A percentile compares a stretch with the other conserved stretches of the same genome.
Evolutionary conservation across 2,113 vertebrate genomes (phyloP).

Genomic region (Aleadryas rufinucha): DNA sequence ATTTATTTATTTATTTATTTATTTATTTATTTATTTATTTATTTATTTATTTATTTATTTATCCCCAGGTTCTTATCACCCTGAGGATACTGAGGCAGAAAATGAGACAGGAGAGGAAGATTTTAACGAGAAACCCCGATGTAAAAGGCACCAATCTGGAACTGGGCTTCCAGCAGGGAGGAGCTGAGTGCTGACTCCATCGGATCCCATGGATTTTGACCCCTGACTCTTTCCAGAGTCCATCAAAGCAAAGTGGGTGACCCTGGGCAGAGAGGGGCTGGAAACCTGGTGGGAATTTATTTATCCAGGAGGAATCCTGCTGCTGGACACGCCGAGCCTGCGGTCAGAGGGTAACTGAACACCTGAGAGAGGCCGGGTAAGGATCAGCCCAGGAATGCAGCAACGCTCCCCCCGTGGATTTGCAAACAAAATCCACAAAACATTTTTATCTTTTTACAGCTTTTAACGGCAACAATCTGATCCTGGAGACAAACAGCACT

Average conservation of each 20-base stretch:
- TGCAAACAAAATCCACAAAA: background rate
- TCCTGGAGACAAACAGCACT: background rate
- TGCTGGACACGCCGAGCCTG: background rate
- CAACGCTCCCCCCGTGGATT: background rate
- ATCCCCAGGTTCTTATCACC: background rate
- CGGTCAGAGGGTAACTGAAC: background rate
- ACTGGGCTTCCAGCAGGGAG: background rate
- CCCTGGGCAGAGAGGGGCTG: background rate
- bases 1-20: too few relatives aligned
- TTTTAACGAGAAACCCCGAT: rapidly evolving
- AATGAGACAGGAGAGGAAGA: background rate
- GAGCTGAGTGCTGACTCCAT: background rate
- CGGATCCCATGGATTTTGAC: background rate
- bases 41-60: too few relatives aligned
- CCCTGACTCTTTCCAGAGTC: background rate
- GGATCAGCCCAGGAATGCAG: background rate
- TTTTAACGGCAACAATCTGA: background rate
- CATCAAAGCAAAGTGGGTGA: background rate
- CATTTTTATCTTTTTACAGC: background rate
- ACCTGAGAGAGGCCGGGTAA: background rate
- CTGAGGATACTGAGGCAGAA: background rate
- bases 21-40: too few relatives aligned
- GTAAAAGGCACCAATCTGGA: background rate
- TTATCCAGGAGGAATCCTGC: background rate
- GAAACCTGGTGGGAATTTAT: background rate